These are phyloP conservation scores for Phytoseiulus persimilis DNA, from an alignment of 2,888 invertebrate genomes.

Conservation along the genomic window DNA sequence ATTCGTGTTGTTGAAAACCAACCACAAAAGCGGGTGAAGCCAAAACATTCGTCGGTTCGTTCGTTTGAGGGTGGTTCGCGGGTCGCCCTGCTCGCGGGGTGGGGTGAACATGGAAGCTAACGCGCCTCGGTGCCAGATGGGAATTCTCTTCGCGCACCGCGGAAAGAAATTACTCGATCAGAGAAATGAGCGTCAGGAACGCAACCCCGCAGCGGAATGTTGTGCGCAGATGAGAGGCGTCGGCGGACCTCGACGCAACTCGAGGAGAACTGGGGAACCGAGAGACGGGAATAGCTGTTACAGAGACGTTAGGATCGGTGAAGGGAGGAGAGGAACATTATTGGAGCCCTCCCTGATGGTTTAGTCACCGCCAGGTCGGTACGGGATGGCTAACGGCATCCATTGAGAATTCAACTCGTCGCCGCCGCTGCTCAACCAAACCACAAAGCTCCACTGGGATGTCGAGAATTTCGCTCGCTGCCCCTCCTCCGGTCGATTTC, in stretches of 20 bases:
- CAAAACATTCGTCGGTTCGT: neutral
- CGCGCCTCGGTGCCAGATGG: neutral
- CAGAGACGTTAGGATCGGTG: neutral
- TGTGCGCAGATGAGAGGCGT: neutral
- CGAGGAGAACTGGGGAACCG: neutral
- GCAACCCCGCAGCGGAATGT: neutral
- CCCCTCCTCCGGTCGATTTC: neutral
- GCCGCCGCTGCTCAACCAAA: neutral
- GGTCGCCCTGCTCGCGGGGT: neutral
- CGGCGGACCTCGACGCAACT: neutral
- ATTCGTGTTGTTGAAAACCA: neutral
- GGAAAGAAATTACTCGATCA: neutral
- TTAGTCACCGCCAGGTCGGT: neutral
- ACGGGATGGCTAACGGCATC: neutral
- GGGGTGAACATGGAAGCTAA: neutral
- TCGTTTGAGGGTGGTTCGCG: neutral
- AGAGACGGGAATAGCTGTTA: neutral
- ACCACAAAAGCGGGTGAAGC: neutral
- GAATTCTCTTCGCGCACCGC: neutral
- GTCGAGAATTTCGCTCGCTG: neutral
- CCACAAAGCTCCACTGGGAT: neutral
- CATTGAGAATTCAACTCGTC: neutral
- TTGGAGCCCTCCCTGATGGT: neutral
- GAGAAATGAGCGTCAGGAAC: neutral
- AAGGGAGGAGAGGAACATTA: neutral